Percentiles rank a stretch among this genome's conserved stretches.
These are phyloP conservation scores for Aphis gossypii DNA, from an alignment of 1,140 invertebrate species.

Conservation along the genomic window DNA sequence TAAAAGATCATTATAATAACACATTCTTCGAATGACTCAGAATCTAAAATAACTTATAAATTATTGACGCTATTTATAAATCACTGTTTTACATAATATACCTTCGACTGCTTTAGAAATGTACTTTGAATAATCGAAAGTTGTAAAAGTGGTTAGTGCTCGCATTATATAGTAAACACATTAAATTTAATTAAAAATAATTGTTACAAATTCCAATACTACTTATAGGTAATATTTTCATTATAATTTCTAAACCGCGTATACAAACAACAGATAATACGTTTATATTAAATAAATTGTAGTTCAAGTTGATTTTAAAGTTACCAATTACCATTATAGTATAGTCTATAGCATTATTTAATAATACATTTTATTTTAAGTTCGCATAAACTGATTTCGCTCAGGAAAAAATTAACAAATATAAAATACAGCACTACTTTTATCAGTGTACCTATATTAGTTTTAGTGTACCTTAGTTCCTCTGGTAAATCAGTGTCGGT, in stretches of 20 bases:
- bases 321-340: too few species aligned
- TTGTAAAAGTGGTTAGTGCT: background rate
- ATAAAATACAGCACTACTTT: background rate
- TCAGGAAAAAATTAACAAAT: too few species aligned
- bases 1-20: background rate
- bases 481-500: background rate
- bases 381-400: too few species aligned
- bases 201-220: background rate
- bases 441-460: background rate
- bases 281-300: background rate
- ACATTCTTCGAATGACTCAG: background rate
- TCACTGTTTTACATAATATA: constrained; percentile 3
- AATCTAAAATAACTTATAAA: background rate
- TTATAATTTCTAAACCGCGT: background rate
- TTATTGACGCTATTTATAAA: background rate
- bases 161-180: background rate
- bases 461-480: background rate
- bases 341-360: too few species aligned
- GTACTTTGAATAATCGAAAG: background rate
- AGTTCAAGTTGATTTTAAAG: background rate
- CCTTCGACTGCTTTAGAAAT: background rate
- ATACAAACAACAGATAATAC: background rate
- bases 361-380: too few species aligned
- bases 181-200: background rate
- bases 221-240: background rate